Evolutionary conservation across 1,140 invertebrate species (phyloP).

Genomic region (Micrasema minimum): DNA sequence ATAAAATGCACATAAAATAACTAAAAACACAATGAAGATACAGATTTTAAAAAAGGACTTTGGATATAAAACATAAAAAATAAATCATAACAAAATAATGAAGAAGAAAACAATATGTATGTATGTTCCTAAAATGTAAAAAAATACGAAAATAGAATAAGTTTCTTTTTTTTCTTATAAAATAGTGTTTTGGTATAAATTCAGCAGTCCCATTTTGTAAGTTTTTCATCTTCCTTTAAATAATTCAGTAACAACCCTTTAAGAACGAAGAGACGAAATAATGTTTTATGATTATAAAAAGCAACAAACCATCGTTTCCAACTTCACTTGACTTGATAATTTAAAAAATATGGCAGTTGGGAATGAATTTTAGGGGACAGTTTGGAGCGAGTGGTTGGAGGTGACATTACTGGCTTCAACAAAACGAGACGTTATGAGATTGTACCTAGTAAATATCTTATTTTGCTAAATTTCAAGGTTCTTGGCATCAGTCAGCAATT

Average conservation of each 20-base stretch:
- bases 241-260: too few relatives aligned
- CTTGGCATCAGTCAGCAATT: too few relatives aligned
- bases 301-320: conserved; percentile 24
- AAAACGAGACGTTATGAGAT: conserved; percentile 3
- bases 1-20: too few relatives aligned
- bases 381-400: conserved; percentile 30
- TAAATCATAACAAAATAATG: background rate
- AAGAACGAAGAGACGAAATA: too few relatives aligned
- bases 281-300: too few relatives aligned
- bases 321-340: conserved; percentile 49
- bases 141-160: too few relatives aligned
- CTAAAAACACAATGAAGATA: background rate
- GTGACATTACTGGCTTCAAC: conserved; percentile 14
- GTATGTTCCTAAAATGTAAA: too few relatives aligned
- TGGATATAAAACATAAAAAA: background rate
- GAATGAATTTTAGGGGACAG: conserved; percentile 47
- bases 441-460: background rate
- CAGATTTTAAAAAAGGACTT: background rate
- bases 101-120: background rate
- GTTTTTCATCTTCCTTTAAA: too few relatives aligned
- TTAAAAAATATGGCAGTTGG: conserved; percentile 48
- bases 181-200: too few relatives aligned
- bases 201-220: too few relatives aligned
- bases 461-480: conserved; percentile 15
- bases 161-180: too few relatives aligned